Evolutionary conservation across 2,888 invertebrate genomes (phyloP).

Genomic region (Hyposoter didymator): DNA sequence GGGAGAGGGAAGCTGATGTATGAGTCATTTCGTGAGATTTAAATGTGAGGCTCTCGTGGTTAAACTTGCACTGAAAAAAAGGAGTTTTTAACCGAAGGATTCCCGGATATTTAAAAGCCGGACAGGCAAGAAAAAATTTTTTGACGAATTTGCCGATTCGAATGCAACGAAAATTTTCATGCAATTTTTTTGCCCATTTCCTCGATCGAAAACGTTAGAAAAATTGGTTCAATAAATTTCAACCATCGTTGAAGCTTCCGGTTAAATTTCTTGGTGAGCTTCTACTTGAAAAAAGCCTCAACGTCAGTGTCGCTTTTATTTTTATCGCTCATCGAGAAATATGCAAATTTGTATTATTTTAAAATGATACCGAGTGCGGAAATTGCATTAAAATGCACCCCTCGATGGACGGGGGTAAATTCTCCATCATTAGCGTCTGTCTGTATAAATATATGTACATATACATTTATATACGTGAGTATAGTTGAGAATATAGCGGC

Average conservation of each 20-base stretch:
- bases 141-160: not conserved
- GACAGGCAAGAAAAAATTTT: not conserved
- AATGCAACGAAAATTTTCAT: too few species aligned
- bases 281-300: too few species aligned
- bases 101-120: not conserved
- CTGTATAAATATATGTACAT: too few species aligned
- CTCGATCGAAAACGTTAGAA: not conserved
- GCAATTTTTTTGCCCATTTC: not conserved
- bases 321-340: not conserved
- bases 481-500: constrained; percentile 9
- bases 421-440: not conserved
- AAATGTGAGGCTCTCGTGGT: constrained; percentile 20
- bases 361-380: not conserved
- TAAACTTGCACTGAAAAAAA: constrained; percentile 7
- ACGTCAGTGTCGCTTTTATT: not conserved
- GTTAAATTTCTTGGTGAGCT: too few species aligned
- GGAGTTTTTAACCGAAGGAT: not conserved
- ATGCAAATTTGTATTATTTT: constrained; percentile 9
- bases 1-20: constrained; percentile 12
- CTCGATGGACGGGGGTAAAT: constrained; percentile 35
- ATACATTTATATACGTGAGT: not conserved
- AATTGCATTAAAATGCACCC: constrained; percentile 79
- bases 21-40: constrained; percentile 38
- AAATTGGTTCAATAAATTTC: not conserved
- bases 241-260: not conserved